Percentiles rank a stretch among this genome's conserved stretches.
Evolutionary conservation across 2,113 vertebrate genomes (phyloP).

Genomic region (Xenopus laevis): DNA sequence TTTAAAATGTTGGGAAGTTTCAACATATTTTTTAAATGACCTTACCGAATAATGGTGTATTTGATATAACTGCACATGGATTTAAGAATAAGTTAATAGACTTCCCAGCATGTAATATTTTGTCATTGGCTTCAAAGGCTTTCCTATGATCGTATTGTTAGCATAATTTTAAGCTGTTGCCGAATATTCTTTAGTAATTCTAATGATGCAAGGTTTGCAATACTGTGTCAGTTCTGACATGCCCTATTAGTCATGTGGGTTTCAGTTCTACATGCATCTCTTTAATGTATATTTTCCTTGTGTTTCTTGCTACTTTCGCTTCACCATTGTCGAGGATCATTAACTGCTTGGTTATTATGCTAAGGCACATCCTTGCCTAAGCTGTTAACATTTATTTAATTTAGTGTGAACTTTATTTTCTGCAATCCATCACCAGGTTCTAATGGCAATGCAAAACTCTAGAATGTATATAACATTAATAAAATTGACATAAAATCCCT

Average conservation of each 20-base stretch:
- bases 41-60: no score
- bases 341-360: neutral
- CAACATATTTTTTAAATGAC: no score
- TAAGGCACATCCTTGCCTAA: neutral
- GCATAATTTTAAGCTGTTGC: no score
- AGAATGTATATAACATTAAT: conserved; percentile 30
- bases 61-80: no score
- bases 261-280: neutral
- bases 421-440: conserved; percentile 22
- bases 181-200: neutral
- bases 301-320: neutral
- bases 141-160: no score
- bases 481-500: conserved; percentile 32
- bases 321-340: neutral
- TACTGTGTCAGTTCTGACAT: neutral
- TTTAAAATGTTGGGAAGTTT: no score
- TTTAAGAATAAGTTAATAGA: no score
- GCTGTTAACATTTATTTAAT: neutral
- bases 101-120: no score
- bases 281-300: neutral
- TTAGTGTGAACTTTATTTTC: conserved; percentile 3
- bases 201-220: neutral
- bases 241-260: neutral
- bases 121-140: no score
- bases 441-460: conserved; percentile 20